These are phyloP conservation scores for Illadopsis cleaveri DNA, from an alignment of 2,113 vertebrate species.

Conservation along the genomic window DNA sequence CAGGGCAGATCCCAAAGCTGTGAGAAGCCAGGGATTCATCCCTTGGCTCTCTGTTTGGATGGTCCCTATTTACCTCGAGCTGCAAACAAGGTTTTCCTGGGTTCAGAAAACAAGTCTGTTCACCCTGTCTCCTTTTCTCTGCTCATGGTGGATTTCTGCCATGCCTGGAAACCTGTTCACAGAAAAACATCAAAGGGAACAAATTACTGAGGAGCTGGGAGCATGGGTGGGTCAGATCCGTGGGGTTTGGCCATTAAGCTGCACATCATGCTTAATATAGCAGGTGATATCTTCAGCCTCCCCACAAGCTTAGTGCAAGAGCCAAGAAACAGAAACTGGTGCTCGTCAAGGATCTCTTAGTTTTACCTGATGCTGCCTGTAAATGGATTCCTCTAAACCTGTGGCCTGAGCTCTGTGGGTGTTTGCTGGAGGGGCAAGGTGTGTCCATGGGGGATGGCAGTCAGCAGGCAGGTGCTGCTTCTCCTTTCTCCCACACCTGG, in stretches of 20 bases:
- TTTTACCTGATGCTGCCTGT: background rate
- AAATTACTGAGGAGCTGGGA: conserved; percentile 28
- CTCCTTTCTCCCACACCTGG: background rate
- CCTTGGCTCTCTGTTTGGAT: fast-evolving
- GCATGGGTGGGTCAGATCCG: background rate
- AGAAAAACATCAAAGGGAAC: conserved; percentile 7
- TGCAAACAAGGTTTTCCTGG: background rate
- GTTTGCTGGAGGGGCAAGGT: background rate
- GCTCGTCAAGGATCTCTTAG: background rate
- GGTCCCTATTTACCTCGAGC: background rate
- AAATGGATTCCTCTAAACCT: background rate
- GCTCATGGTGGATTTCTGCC: background rate
- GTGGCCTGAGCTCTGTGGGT: background rate
- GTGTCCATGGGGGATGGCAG: background rate
- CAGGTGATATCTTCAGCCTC: conserved; percentile 8
- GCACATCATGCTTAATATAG: conserved; percentile 11
- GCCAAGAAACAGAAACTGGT: conserved; percentile 1
- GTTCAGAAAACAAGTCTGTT: background rate
- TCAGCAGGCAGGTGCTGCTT: background rate
- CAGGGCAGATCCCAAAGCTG: background rate
- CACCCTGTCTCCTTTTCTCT: background rate
- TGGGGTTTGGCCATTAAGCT: background rate
- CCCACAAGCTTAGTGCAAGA: background rate
- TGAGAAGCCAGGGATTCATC: background rate
- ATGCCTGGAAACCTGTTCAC: background rate